Conservation (phyloP, 1,140 invertebrate genomes). For the Goniozus legneri region DNA sequence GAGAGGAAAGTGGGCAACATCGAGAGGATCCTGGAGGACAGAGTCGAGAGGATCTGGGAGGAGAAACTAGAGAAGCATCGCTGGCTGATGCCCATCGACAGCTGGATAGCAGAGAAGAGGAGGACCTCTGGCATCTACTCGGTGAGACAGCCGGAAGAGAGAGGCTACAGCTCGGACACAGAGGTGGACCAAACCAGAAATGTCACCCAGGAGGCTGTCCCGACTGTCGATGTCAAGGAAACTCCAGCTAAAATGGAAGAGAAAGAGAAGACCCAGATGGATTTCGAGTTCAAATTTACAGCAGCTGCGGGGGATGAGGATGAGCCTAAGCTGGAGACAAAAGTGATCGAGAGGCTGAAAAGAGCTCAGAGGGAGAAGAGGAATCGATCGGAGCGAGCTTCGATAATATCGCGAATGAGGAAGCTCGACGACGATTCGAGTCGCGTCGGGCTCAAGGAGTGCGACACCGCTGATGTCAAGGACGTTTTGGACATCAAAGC, state of each 20-base stretch:
- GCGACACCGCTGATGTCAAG: neutral
- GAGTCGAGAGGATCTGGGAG: slow-evolving; percentile 29
- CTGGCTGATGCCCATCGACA: slow-evolving; percentile 34
- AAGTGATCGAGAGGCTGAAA: slow-evolving; percentile 1
- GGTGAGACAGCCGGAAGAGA: neutral
- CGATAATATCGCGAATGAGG: neutral
- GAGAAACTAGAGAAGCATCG: slow-evolving; percentile 31
- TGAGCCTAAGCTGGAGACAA: slow-evolving; percentile 9
- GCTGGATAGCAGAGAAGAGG: slow-evolving; percentile 29
- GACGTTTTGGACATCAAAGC: slow-evolving; percentile 13
- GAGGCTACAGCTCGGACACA: neutral
- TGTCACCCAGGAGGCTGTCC: neutral
- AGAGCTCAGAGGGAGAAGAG: neutral
- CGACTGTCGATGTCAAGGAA: too few relatives aligned
- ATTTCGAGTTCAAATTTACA: slow-evolving; percentile 16
- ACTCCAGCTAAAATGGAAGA: neutral
- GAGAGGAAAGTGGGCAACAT: slow-evolving; percentile 31
- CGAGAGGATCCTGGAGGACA: slow-evolving; percentile 32
- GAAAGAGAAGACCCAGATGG: neutral
- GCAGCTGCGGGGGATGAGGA: slow-evolving; percentile 1
- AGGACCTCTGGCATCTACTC: slow-evolving; percentile 4
- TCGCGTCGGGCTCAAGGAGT: neutral
- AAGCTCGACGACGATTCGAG: neutral
- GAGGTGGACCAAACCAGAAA: neutral
- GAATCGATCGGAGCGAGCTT: neutral